Percentiles rank a stretch among this genome's conserved stretches.
Conservation (phyloP, 64 coral and sea anemone genomes). For the Pachyseris speciosa region DNA sequence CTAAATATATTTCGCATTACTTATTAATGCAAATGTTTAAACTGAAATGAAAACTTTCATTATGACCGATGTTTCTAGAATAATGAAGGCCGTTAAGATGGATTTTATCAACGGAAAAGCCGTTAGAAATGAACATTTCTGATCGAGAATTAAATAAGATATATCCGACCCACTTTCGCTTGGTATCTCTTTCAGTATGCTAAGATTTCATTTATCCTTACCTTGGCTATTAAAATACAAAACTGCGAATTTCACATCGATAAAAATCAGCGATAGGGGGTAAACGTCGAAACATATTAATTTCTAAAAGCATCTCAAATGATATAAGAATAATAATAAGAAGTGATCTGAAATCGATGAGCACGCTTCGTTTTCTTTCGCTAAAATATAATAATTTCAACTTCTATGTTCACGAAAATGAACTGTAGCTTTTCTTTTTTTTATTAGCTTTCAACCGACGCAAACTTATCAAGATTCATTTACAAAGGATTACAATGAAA, state of each 20-base stretch:
- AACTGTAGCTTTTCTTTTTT: neutral
- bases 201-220: neutral
- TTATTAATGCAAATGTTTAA: slow-evolving; percentile 89
- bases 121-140: neutral
- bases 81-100: slow-evolving; percentile 65
- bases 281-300: slow-evolving; percentile 47
- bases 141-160: neutral
- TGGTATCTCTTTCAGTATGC: neutral
- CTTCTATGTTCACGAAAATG: neutral
- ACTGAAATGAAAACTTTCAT: slow-evolving; percentile 75
- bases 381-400: too few relatives aligned
- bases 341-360: neutral
- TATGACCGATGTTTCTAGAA: slow-evolving; percentile 55
- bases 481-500: slow-evolving; percentile 25
- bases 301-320: slow-evolving; percentile 14
- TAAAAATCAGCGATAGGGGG: slow-evolving; percentile 45
- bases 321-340: neutral
- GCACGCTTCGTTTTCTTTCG: neutral
- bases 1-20: slow-evolving; percentile 70
- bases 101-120: neutral
- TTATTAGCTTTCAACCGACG: slow-evolving; percentile 5
- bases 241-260: slow-evolving; percentile 49
- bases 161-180: neutral
- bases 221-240: slow-evolving; percentile 38
- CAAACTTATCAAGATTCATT: slow-evolving; percentile 31